Evolutionary conservation across 2,113 vertebrate species (phyloP).

Genomic region (Eptesicus fuscus): DNA sequence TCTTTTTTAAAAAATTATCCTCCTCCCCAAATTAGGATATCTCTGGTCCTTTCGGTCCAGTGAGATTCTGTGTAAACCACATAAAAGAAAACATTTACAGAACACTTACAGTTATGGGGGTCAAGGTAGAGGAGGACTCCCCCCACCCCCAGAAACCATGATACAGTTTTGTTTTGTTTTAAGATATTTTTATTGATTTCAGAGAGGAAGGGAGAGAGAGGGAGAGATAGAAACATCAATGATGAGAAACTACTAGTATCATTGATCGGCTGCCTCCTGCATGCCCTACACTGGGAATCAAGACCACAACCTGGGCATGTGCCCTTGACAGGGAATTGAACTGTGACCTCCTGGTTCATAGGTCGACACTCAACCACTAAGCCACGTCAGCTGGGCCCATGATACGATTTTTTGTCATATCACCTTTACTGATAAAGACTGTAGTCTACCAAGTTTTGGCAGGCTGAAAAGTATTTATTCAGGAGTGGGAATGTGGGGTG

Average conservation of each 20-base stretch:
- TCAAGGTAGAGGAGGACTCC: neutral
- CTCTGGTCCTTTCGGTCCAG: neutral
- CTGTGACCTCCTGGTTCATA: too few species aligned
- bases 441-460: neutral
- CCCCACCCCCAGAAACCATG: neutral
- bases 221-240: too few species aligned
- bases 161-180: too few species aligned
- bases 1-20: neutral
- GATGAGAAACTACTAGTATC: too few species aligned
- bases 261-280: too few species aligned
- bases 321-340: too few species aligned
- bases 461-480: neutral
- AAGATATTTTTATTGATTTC: too few species aligned
- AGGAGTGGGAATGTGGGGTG: neutral
- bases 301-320: too few species aligned
- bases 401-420: neutral
- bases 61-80: neutral
- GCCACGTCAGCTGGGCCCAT: too few species aligned
- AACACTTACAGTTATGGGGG: neutral
- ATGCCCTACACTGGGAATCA: too few species aligned
- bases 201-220: too few species aligned
- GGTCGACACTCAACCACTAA: too few species aligned
- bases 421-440: neutral
- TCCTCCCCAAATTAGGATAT: neutral
- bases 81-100: neutral